Evolutionary conservation across 2,113 vertebrate genomes (phyloP).

Genomic region (Sebastes schlegelii): DNA sequence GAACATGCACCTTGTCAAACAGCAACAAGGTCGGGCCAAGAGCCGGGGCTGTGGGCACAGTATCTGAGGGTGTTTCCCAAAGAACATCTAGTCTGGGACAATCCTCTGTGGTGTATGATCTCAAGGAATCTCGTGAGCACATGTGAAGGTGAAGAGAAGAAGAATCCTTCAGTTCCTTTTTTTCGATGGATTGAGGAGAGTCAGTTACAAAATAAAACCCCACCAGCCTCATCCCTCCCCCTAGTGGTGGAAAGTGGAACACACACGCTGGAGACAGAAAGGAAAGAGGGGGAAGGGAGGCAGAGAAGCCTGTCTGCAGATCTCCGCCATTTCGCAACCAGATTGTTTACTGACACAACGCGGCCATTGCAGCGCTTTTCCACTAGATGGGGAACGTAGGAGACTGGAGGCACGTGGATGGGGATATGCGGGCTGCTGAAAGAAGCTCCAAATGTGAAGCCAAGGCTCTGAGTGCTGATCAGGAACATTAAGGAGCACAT

Average conservation of each 20-base stretch:
- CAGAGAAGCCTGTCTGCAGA: conserved; percentile 81
- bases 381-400: conserved; percentile 68
- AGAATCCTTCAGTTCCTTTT: conserved; percentile 19
- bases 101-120: conserved; percentile 30
- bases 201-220: conserved; percentile 39
- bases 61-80: conserved; percentile 30
- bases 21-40: conserved; percentile 33
- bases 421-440: conserved; percentile 37
- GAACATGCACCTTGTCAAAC: conserved; percentile 41
- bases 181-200: conserved; percentile 45
- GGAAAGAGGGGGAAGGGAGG: conserved; percentile 73
- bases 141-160: conserved; percentile 30
- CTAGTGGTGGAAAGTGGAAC: conserved; percentile 86
- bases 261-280: conserved; percentile 74
- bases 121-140: conserved; percentile 34
- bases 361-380: conserved; percentile 70
- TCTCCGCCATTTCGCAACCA: conserved; percentile 90
- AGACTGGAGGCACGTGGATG: conserved; percentile 52
- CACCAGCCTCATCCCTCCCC: conserved; percentile 80
- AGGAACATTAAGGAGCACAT: conserved; percentile 20
- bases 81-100: conserved; percentile 53
- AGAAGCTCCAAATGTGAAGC: conserved; percentile 39
- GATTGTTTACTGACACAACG: conserved; percentile 88
- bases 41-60: conserved; percentile 18
- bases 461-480: conserved; percentile 31